Base-by-base conservation (phyloP, 2,888 invertebrate species). In the Synergus japonicus region DNA sequence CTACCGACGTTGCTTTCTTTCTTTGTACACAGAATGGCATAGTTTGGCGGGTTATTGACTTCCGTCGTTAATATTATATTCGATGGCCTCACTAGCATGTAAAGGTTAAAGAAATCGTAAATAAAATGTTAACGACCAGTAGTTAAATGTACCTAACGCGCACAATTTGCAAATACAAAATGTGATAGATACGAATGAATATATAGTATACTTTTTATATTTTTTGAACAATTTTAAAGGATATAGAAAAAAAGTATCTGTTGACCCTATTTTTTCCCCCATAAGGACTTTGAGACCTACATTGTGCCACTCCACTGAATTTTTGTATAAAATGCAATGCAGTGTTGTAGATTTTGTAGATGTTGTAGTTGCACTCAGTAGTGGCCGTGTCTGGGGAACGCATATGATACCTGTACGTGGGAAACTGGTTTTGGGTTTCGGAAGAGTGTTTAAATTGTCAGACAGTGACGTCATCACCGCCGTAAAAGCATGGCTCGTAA, bases 381-480 rank as follows among this genome's bases (percentile, higher is more conserved):
- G 54, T n/a, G 54, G 54, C 54, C 54, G n/a, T n/a, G 15, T 15
- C 69, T 69, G 9, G 29, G 29, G 44, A 69, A 69, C 49, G 29
- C 13, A 37, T 49, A 69, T 49, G 46, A 69, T 60, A 44, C 77
- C 49, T 54, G 49, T 49, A 54, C 79, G 80, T 85, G 86, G 88
- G 87, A 89, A 90, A 90, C 90, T 88, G 90, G 90, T 90, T 90
- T 88, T 86, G 85, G 85, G 86, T 88, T 89, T 89, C 85, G 86
- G 88, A 87, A 87, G 87, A 88, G 88, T 85, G 86, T 87, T 86
- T 85, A 88, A 89, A 90, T 90, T 87, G 88, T 87, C 88, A 89
- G 90, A 90, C 90, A 85, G 81, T 90, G 90, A 90, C 90, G 90
- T 90, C 90, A 90, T 79, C 85, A 76, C 81, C 82, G 82, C 84